Evolutionary conservation across 2,797 vertebrate species (phyloP).

Genomic region (Gallirallus australis): DNA sequence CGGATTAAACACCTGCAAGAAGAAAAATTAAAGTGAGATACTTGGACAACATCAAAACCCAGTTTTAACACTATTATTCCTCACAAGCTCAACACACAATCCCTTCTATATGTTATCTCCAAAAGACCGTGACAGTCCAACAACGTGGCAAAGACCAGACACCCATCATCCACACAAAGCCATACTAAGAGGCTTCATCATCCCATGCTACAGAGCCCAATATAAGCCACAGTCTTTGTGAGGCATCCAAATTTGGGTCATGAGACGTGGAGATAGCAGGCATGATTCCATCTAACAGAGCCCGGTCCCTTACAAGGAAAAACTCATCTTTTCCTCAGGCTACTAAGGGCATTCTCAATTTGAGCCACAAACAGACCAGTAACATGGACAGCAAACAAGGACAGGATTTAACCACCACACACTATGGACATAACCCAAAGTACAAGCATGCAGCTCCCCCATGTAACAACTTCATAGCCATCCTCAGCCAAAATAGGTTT

Average conservation of each 20-base stretch:
- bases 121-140: background rate
- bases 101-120: background rate
- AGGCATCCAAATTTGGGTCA: background rate
- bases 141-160: background rate
- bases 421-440: background rate
- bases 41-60: background rate
- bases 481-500: background rate
- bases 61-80: background rate
- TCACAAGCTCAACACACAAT: background rate
- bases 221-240: background rate
- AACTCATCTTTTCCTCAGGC: background rate
- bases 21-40: slow-evolving; percentile 8
- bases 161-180: background rate
- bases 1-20: slow-evolving; percentile 91
- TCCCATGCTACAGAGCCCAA: background rate
- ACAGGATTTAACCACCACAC: background rate
- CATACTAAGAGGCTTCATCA: background rate
- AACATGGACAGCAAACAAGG: background rate
- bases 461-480: background rate
- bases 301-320: background rate
- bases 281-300: background rate
- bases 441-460: background rate
- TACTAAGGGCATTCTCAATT: background rate
- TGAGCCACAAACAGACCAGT: background rate
- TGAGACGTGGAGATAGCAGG: background rate